A percentile compares a stretch with the other conserved stretches of the same genome.
These are phyloP conservation scores for Aramus guarauna DNA, from an alignment of 2,113 vertebrate genomes.

Conservation along the genomic window DNA sequence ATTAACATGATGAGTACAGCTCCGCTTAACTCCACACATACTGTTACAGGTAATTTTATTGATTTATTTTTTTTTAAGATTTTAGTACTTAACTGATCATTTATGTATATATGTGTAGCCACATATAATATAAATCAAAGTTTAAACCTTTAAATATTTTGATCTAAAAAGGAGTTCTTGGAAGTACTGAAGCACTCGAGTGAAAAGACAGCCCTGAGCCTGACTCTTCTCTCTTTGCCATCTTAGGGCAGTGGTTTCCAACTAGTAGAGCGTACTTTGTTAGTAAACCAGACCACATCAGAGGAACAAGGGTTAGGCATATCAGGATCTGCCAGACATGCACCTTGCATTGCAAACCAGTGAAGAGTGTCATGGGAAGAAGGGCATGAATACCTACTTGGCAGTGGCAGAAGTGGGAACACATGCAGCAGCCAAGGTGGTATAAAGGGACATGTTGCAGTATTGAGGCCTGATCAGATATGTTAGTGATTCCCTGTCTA, in stretches of 20 bases:
- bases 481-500: not conserved
- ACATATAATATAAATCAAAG: not conserved
- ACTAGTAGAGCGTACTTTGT: not conserved
- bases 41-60: conserved; percentile 83
- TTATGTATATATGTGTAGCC: not conserved
- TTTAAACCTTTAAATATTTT: not conserved
- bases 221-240: not conserved
- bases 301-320: not conserved
- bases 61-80: fast-evolving
- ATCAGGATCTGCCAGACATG: not conserved
- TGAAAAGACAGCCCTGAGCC: not conserved
- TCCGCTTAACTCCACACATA: conserved; percentile 86
- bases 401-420: not conserved
- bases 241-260: not conserved
- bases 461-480: not conserved
- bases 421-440: no score
- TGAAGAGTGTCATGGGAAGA: not conserved
- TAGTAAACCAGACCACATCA: not conserved
- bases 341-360: not conserved
- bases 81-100: not conserved
- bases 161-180: not conserved
- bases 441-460: not conserved
- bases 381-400: not conserved
- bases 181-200: not conserved
- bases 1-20: conserved; percentile 93